Evolutionary conservation across 2,797 vertebrate genomes (phyloP).

Genomic region (Characodon lateralis): DNA sequence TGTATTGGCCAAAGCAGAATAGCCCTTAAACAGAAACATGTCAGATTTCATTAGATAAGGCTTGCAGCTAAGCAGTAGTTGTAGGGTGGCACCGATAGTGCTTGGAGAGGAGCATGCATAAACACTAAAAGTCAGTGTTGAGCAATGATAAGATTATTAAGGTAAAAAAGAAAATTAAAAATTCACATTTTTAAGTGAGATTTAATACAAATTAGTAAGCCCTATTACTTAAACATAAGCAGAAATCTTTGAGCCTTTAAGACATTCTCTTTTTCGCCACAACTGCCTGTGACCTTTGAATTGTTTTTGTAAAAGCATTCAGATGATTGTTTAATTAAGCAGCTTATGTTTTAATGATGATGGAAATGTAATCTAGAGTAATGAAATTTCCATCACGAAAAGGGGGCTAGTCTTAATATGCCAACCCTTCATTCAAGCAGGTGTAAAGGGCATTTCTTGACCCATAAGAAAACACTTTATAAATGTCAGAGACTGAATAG

Average conservation of each 20-base stretch:
- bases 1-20: slow-evolving; percentile 73
- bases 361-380: slow-evolving; percentile 88
- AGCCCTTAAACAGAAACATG: slow-evolving; percentile 71
- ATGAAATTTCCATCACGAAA: slow-evolving; percentile 94
- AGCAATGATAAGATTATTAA: slow-evolving; percentile 1
- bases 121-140: slow-evolving; percentile 5
- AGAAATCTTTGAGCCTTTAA: slow-evolving; percentile 5
- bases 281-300: slow-evolving; percentile 39
- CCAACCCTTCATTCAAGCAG: slow-evolving; percentile 61
- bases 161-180: neutral
- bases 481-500: slow-evolving; percentile 57
- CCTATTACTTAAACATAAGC: neutral
- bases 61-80: slow-evolving; percentile 51
- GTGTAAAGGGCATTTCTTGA: slow-evolving; percentile 67
- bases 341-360: slow-evolving; percentile 87
- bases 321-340: slow-evolving; percentile 67
- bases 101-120: slow-evolving; percentile 30
- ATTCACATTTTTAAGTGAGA: neutral
- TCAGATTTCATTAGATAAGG: slow-evolving; percentile 75
- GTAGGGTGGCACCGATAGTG: slow-evolving; percentile 44
- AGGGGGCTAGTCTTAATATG: slow-evolving; percentile 75
- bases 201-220: neutral
- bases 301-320: slow-evolving; percentile 29
- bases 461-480: slow-evolving; percentile 37
- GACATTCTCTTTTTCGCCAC: slow-evolving; percentile 12